Evolutionary conservation across 1,140 invertebrate species (phyloP).

Genomic region (Bombus vancouverensis): DNA sequence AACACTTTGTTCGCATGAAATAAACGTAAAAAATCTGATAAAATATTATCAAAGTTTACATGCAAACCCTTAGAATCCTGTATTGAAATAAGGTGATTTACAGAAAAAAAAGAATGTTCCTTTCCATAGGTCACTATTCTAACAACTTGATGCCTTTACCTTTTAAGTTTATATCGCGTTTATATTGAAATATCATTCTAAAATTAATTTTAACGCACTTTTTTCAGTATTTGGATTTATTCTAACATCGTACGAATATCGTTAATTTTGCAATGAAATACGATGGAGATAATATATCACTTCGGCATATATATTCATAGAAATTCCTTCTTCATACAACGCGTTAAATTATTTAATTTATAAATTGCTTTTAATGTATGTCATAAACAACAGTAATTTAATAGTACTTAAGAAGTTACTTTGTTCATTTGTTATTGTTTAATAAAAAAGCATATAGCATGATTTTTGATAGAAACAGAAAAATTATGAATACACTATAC

Average conservation of each 20-base stretch:
- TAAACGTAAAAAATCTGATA: constrained; percentile 67
- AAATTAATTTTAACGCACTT: neutral
- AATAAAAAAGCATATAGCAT: constrained; percentile 26
- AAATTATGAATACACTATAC: neutral
- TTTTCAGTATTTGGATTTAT: constrained; percentile 21
- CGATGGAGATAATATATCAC: neutral
- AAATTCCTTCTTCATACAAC: constrained; percentile 21
- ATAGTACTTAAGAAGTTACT: constrained; percentile 39
- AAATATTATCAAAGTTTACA: constrained; percentile 57
- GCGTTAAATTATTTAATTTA: constrained; percentile 31
- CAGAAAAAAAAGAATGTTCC: constrained; percentile 35
- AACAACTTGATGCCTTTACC: constrained; percentile 12
- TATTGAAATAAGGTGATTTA: constrained; percentile 41
- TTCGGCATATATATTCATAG: neutral
- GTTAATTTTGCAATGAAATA: constrained; percentile 11
- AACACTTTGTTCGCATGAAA: constrained; percentile 70
- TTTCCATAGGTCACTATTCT: constrained; percentile 36
- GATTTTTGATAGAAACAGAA: constrained; percentile 8
- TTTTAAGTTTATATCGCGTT: constrained; percentile 21
- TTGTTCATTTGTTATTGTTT: constrained; percentile 46
- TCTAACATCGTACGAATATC: neutral
- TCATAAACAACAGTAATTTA: constrained; percentile 40
- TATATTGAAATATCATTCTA: neutral
- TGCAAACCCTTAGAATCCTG: constrained; percentile 55
- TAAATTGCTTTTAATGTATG: constrained; percentile 13